Percentiles rank a stretch among this genome's conserved stretches.
Conservation (phyloP, 2,888 invertebrate genomes). For the Cyclophora punctaria region DNA sequence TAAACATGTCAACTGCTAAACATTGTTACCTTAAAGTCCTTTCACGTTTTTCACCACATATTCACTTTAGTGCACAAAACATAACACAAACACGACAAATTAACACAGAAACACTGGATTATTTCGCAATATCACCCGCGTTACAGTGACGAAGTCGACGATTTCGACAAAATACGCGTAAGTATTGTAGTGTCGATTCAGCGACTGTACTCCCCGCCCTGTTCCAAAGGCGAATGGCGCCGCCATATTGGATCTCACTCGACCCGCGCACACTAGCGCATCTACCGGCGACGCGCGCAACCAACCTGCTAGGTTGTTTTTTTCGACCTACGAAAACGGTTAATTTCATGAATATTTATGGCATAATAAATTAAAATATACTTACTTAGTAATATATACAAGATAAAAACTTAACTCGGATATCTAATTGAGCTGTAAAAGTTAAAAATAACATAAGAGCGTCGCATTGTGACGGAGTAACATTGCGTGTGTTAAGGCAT, state of each 20-base stretch:
- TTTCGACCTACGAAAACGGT: slow-evolving; percentile 7
- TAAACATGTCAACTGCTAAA: slow-evolving; percentile 76
- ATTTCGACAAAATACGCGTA: slow-evolving; percentile 70
- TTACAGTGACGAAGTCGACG: slow-evolving; percentile 65
- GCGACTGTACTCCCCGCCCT: slow-evolving; percentile 74
- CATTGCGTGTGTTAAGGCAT: no score
- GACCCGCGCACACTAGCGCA: slow-evolving; percentile 43
- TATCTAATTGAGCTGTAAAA: no score
- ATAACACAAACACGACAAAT: slow-evolving; percentile 63
- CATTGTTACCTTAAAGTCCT: slow-evolving; percentile 73
- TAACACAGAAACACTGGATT: slow-evolving; percentile 65
- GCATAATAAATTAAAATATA: no score
- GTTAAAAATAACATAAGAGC: no score
- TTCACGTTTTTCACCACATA: slow-evolving; percentile 68
- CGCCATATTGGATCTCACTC: slow-evolving; percentile 69
- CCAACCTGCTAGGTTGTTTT: slow-evolving; percentile 23
- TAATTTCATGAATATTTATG: not conserved
- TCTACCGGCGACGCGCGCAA: slow-evolving; percentile 49
- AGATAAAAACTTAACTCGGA: no score
- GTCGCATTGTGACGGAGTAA: no score
- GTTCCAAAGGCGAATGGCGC: slow-evolving; percentile 70
- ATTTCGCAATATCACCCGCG: slow-evolving; percentile 68
- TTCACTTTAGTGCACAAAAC: slow-evolving; percentile 58
- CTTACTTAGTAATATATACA: no score
- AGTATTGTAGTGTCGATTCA: slow-evolving; percentile 66